Conservation (phyloP, 1,140 invertebrate species). For the Neotoxoptera formosana region DNA sequence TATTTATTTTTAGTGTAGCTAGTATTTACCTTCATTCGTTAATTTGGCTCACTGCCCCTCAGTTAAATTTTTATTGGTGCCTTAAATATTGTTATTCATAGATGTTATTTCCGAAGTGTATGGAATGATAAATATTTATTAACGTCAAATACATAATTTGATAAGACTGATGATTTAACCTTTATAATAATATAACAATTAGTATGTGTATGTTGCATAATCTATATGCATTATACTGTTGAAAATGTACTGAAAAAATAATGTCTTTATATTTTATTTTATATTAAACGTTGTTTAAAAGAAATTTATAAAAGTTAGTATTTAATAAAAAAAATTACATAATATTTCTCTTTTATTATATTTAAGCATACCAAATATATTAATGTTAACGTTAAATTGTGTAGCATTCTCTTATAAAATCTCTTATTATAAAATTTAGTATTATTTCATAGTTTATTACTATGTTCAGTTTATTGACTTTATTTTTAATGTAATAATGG, state of each 20-base stretch:
- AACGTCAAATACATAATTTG: background rate
- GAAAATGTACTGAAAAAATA: background rate
- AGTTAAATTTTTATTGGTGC: conserved; percentile 19
- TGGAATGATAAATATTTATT: background rate
- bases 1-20: conserved; percentile 41
- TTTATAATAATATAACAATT: background rate
- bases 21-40: background rate
- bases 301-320: background rate
- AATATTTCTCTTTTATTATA: background rate
- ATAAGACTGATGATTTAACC: background rate
- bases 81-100: background rate
- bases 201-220: background rate
- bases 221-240: background rate
- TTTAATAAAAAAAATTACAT: background rate
- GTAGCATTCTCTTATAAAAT: background rate
- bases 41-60: background rate
- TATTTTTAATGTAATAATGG: background rate
- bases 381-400: background rate
- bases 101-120: background rate
- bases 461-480: background rate
- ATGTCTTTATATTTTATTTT: background rate
- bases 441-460: background rate
- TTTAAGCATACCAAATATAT: background rate
- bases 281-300: background rate
- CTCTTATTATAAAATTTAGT: background rate